Conservation (phyloP, 2,888 invertebrate genomes). For the Miltochrista miniata region DNA sequence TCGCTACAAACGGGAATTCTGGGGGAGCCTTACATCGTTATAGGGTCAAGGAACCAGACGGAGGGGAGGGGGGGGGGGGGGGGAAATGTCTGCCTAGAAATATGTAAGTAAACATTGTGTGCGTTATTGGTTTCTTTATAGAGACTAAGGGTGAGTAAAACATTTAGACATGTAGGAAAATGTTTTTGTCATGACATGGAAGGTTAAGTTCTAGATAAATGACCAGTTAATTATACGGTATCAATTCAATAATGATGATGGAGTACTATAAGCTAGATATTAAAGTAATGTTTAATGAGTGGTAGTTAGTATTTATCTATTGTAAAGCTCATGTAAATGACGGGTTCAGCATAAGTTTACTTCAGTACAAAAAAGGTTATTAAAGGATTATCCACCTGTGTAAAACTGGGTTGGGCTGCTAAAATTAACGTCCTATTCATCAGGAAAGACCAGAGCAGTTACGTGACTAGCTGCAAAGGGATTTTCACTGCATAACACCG, state of each 20-base stretch:
- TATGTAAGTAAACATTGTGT: conserved; percentile 15
- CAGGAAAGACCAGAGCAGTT: too few species aligned
- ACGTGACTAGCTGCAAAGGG: too few species aligned
- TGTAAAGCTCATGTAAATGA: too few species aligned
- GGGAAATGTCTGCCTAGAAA: conserved; percentile 25
- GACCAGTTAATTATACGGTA: neutral
- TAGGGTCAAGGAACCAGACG: conserved; percentile 52
- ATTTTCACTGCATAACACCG: too few species aligned
- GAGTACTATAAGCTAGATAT: too few species aligned
- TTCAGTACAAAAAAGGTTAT: too few species aligned
- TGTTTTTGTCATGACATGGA: neutral
- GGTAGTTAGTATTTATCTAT: too few species aligned
- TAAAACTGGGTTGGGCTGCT: too few species aligned
- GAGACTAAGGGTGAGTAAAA: neutral
- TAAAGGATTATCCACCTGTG: too few species aligned
- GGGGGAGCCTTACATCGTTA: conserved; percentile 35
- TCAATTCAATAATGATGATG: neutral
- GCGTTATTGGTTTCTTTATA: conserved; percentile 1
- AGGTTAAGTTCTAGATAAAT: neutral
- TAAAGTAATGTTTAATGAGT: too few species aligned
- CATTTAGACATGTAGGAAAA: neutral
- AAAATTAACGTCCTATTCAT: too few species aligned
- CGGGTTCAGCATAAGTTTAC: too few species aligned
- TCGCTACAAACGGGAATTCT: conserved; percentile 26
- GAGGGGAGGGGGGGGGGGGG: conserved; percentile 34